These are phyloP conservation scores for Rhorus exstirpatorius DNA, from an alignment of 2,888 invertebrate species.

Conservation along the genomic window DNA sequence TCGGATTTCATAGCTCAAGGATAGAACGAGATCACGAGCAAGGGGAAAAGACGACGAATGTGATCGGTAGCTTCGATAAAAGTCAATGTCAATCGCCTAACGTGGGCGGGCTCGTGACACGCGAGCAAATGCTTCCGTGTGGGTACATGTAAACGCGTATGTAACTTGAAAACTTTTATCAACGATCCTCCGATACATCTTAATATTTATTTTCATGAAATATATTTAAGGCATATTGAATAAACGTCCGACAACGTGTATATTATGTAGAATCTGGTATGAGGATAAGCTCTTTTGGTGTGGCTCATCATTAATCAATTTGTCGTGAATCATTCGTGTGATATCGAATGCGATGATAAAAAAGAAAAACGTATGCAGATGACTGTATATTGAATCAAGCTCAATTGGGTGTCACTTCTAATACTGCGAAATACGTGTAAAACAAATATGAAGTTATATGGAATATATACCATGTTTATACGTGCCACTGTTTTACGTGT, in stretches of 20 bases:
- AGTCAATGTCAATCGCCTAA: slow-evolving; percentile 61
- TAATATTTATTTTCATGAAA: slow-evolving; percentile 16
- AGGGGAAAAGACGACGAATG: slow-evolving; percentile 4
- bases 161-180: neutral
- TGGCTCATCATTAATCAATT: neutral
- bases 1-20: slow-evolving; percentile 52
- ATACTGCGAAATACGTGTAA: no score
- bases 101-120: slow-evolving; percentile 49
- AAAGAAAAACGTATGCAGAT: no score
- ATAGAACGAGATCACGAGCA: slow-evolving; percentile 23
- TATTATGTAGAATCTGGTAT: neutral
- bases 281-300: neutral
- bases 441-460: no score
- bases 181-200: slow-evolving; percentile 14
- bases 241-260: neutral
- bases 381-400: neutral
- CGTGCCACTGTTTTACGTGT: no score
- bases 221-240: neutral
- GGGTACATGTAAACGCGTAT: neutral
- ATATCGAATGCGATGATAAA: no score
- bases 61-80: slow-evolving; percentile 56
- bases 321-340: neutral
- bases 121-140: slow-evolving; percentile 41
- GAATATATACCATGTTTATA: no score
- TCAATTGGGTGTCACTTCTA: no score